Conservation (phyloP, 2,888 invertebrate genomes). For the Agonopterix heracliana region DNA sequence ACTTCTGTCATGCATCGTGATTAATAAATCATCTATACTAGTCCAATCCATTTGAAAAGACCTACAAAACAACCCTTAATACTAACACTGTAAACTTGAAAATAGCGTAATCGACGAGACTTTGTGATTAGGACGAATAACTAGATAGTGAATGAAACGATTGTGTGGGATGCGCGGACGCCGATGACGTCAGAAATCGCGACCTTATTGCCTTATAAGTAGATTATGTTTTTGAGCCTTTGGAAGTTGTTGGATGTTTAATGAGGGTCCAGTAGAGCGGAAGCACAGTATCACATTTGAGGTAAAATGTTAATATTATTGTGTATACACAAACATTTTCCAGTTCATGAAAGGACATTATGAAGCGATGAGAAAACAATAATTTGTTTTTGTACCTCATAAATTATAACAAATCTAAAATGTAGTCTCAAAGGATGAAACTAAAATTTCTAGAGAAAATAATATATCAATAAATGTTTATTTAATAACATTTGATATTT, state of each 20-base stretch:
- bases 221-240: conserved; percentile 30
- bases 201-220: conserved; percentile 32
- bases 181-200: conserved; percentile 46
- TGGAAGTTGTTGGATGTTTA: neutral
- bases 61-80: neutral
- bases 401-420: too few species aligned
- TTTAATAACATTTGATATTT: too few species aligned
- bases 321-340: too few species aligned
- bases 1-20: conserved; percentile 36
- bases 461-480: too few species aligned
- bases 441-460: too few species aligned
- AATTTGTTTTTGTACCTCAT: too few species aligned
- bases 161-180: conserved; percentile 58
- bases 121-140: conserved; percentile 13
- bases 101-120: too few species aligned
- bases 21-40: conserved; percentile 51
- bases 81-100: too few species aligned
- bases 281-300: neutral
- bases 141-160: conserved; percentile 38
- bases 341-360: too few species aligned
- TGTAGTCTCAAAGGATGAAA: too few species aligned
- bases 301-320: neutral
- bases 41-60: conserved; percentile 2
- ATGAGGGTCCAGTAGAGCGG: neutral
- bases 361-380: too few species aligned